Base-by-base conservation (phyloP, 2,797 vertebrate species). In the Schizothorax lantsangensis region DNA sequence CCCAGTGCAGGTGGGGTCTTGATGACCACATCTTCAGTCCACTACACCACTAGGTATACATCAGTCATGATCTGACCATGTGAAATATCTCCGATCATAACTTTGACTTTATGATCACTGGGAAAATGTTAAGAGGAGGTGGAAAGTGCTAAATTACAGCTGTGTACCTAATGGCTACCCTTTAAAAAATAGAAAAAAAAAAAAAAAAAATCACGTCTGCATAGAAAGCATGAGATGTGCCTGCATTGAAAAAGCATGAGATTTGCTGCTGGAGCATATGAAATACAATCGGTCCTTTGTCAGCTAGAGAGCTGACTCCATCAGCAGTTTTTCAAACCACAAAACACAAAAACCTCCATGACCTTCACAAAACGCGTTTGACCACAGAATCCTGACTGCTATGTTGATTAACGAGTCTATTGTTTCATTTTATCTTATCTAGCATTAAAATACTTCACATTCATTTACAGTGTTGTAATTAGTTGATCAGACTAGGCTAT, bases 281-380 rank as follows among this genome's bases (percentile, higher is more conserved):
- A 94, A 95, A 96, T 94, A 93, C 92, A 92, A 95, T 95, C 93
- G 57, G 91, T 87, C 87, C 83, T 88, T 91, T 84, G 85, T 92
- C 94, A 92, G 93, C 93, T 93, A 81, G 88, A 77, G 89, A 89
- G 92, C 92, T 26, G 19, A 49, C 83, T 45, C 64, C 78, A 89
- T 92, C 92, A 95, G 93, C 94, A 92, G 87, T 91, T 94, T 94
- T 92, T 83, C 88, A 81, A 83, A 85, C 90, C 79, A 38, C 87
- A 91, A 93, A 92, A 91, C 81, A 80, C 86, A 89, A 84, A 84
- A 81, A 86, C 36, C 84, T 62, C 30, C 52, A 26, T 47, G 74
- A 86, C 84, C 83, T 87, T 84, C 83, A 77, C 68, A 62, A 86
- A 86, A 83, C 40, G 6, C 78, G 64, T 73, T 62, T 72, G 52